Evolutionary conservation across 1,140 invertebrate genomes (phyloP).

Genomic region (Drosophila repleta): DNA sequence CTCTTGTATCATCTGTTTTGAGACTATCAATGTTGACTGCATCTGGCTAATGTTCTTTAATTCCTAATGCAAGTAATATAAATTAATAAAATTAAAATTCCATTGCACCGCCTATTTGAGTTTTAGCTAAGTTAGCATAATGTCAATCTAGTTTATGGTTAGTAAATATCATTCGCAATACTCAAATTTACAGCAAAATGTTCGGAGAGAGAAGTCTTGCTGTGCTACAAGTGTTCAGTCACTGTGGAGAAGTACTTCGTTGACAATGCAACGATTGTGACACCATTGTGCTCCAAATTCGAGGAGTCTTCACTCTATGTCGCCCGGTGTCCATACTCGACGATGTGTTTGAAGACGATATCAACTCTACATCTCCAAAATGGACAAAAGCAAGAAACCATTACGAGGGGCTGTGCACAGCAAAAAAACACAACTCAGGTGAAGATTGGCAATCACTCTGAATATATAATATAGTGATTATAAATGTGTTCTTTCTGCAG

Average conservation of each 20-base stretch:
- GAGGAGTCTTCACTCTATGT: conserved; percentile 88
- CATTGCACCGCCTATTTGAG: no score
- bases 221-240: conserved; percentile 89
- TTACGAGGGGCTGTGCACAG: conserved; percentile 89
- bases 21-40: no score
- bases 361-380: conserved; percentile 86
- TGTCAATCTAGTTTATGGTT: no score
- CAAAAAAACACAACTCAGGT: conserved; percentile 88
- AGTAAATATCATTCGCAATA: neutral
- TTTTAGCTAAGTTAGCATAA: no score
- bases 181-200: conserved; percentile 34
- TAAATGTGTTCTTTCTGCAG: conserved; percentile 38
- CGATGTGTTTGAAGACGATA: conserved; percentile 91
- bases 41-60: no score
- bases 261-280: conserved; percentile 83
- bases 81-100: no score
- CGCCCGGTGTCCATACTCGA: conserved; percentile 90
- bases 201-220: conserved; percentile 59
- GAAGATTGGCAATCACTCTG: neutral
- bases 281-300: conserved; percentile 89
- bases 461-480: neutral
- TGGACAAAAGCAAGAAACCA: conserved; percentile 86
- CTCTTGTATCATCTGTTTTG: no score
- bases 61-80: no score
- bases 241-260: conserved; percentile 82